A percentile compares a stretch with the other conserved stretches of the same genome.
Conservation (phyloP, 2,113 vertebrate species). For the Boleophthalmus pectinirostris region DNA sequence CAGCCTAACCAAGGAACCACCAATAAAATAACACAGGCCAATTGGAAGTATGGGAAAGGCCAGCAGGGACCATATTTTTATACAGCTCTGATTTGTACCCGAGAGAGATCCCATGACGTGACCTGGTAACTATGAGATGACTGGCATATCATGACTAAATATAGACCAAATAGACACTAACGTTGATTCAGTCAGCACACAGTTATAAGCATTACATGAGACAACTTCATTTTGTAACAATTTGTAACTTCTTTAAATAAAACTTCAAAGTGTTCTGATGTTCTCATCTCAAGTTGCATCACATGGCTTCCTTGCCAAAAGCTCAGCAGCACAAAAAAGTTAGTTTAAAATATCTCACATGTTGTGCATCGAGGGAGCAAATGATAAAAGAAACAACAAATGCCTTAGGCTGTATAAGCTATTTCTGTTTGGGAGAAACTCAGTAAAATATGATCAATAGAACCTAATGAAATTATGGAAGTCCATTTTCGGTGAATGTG, state of each 20-base stretch:
- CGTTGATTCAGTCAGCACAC: conserved; percentile 30
- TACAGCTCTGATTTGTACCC: conserved; percentile 21
- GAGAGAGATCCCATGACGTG: conserved; percentile 63
- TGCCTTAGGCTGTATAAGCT: conserved; percentile 39
- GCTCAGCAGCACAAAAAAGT: conserved; percentile 22
- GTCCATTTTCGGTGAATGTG: conserved; percentile 1
- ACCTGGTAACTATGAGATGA: conserved; percentile 60
- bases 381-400: conserved; percentile 36
- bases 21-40: conserved; percentile 54
- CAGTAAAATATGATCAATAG: conserved; percentile 28
- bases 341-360: conserved; percentile 37
- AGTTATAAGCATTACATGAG: conserved; percentile 15
- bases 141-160: conserved; percentile 63
- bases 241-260: not conserved
- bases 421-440: conserved; percentile 21
- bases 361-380: conserved; percentile 27
- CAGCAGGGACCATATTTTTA: conserved; percentile 53
- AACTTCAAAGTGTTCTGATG: not conserved
- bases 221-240: conserved; percentile 16
- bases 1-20: conserved; percentile 38
- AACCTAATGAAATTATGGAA: conserved; percentile 23
- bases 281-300: conserved; percentile 24
- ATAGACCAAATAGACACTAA: conserved; percentile 48
- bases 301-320: conserved; percentile 38
- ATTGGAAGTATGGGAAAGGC: conserved; percentile 67